Evolutionary conservation across 2,888 invertebrate genomes (phyloP), one percentile per base, ranked within the genome.

Genomic region (Actias luna): DNA sequence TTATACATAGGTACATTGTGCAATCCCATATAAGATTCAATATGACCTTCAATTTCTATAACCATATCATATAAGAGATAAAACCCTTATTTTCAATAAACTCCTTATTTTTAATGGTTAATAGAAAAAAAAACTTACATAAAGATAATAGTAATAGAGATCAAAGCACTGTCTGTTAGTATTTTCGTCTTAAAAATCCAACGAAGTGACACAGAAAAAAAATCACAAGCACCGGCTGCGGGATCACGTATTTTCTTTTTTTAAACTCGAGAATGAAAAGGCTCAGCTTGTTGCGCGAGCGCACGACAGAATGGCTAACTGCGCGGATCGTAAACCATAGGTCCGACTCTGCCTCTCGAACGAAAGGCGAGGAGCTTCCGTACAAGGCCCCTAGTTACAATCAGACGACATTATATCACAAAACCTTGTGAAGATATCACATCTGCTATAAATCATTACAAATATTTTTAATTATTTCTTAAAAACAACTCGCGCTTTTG

Each of bases 321-420:
- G 74, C 78, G 79, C 81, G 80, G 82, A 84, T 84, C 79, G 82
- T 76, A 80, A 83, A 77, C 79, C 77, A 76, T 76, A 76, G 75
- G 79, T 67, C 80, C 79, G 79, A 80, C 79, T 75, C 80, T 65
- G 64, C 57, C 58, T 36, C 64, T 50, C 64, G 50, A 60, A 46
- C 42, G 42, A 29, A 42, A 39, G 35, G 29, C 31, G 18, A 59
- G 22, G 39, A 62, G 55, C 59, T 63, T 63, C 63, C 59, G 63
- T 62, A 12, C 50, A 33, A 14, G 60, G 50, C 29, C n/a, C 35
- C 57, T 57, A 57, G 42, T 58, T 55, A 29, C n/a, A 55, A 29
- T 29, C 5, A 27, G 29, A 5, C n/a, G 55, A 29, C 55, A 55
- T 55, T 55, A 55, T 55, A 29, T 55, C 55, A 22, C n/a, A 29